Conservation (phyloP, 2,797 vertebrate species). For the Clarias laeviceps region DNA sequence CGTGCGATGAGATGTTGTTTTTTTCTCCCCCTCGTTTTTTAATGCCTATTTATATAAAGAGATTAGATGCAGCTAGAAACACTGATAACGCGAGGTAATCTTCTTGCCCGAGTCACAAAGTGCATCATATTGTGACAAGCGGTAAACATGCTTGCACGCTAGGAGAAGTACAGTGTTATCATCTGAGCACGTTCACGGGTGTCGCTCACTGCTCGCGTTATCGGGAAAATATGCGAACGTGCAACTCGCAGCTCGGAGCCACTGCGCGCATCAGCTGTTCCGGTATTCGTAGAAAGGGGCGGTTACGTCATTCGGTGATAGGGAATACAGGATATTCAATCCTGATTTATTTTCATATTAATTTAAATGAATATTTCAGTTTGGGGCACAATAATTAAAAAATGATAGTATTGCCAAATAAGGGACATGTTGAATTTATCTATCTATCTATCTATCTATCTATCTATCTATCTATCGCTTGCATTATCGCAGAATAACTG, state of each 20-base stretch:
- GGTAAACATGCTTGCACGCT: constrained; percentile 36
- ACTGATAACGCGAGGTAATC: constrained; percentile 31
- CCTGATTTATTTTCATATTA: neutral
- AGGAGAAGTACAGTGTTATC: constrained; percentile 28
- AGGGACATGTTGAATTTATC: neutral
- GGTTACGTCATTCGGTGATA: constrained; percentile 28
- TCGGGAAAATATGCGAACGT: constrained; percentile 41
- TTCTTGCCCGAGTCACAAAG: constrained; percentile 13
- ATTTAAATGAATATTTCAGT: neutral
- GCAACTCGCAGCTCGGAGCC: constrained; percentile 9
- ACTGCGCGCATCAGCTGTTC: constrained; percentile 28
- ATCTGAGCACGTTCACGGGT: constrained; percentile 17
- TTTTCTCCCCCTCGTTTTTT: no score
- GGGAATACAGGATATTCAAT: no score
- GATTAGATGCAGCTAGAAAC: constrained; percentile 39
- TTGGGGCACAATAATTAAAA: neutral
- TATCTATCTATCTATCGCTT: neutral
- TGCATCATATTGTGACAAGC: constrained; percentile 41
- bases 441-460: neutral
- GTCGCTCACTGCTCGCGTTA: constrained; percentile 58
- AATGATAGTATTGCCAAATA: neutral
- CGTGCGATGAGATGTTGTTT: neutral
- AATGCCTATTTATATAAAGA: constrained; percentile 23
- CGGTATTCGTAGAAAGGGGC: constrained; percentile 45
- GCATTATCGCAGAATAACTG: constrained; percentile 35